phyloP scores from a whole-genome alignment of 2,797 vertebrate genomes.

The Esox masquinongy region DNA sequence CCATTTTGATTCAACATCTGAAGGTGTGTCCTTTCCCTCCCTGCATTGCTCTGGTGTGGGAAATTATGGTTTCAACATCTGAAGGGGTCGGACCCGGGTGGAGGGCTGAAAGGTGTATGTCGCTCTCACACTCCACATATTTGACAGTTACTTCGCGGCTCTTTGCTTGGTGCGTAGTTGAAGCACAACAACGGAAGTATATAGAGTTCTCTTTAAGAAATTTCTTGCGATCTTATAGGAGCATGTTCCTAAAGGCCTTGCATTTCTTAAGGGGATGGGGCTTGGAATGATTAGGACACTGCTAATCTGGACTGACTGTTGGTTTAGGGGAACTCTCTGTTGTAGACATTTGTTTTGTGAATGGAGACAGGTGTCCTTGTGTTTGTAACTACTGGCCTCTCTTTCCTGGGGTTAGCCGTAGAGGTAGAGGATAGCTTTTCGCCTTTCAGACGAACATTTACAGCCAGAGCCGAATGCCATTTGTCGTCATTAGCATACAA shows the following conservation, averaged over 20 bases:
- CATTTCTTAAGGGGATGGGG: slow-evolving; percentile 30
- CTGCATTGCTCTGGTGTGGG: too few relatives aligned
- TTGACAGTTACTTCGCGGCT: slow-evolving; percentile 17
- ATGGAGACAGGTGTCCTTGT: slow-evolving; percentile 1
- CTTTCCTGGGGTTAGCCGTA: neutral
- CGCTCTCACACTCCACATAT: slow-evolving; percentile 6
- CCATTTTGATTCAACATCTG: neutral
- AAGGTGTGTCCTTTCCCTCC: too few relatives aligned
- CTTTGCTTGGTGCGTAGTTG: slow-evolving; percentile 25
- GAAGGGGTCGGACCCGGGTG: neutral
- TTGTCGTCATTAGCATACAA: too few relatives aligned
- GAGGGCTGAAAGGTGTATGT: slow-evolving; percentile 8
- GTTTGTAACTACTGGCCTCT: neutral
- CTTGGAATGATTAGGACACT: slow-evolving; percentile 34
- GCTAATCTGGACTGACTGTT: slow-evolving; percentile 9
- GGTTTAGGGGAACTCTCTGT: neutral
- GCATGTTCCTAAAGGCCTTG: slow-evolving; percentile 22
- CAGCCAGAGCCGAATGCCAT: too few relatives aligned
- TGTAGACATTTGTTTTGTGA: slow-evolving; percentile 25
- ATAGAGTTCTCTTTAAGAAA: slow-evolving; percentile 28
- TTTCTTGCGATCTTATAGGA: slow-evolving; percentile 22
- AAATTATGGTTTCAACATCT: too few relatives aligned
- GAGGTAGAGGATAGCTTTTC: too few relatives aligned
- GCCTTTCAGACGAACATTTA: too few relatives aligned
- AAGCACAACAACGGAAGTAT: slow-evolving; percentile 26